These are phyloP conservation scores for Amphipoea lucens DNA, from an alignment of 2,888 invertebrate genomes.

Conservation along the genomic window DNA sequence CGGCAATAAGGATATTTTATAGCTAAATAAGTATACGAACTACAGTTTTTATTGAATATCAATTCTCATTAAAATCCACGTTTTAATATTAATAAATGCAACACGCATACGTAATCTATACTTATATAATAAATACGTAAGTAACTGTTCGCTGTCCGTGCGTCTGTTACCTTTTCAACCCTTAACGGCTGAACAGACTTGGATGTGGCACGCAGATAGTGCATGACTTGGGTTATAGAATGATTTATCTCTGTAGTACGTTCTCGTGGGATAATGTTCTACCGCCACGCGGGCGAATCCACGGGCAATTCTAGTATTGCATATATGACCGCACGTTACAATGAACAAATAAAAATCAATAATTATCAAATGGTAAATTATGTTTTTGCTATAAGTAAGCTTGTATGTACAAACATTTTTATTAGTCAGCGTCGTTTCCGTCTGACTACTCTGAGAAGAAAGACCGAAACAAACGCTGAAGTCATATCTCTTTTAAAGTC, in stretches of 20 bases:
- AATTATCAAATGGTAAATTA: no score
- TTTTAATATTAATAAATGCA: no score
- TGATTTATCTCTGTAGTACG: neutral
- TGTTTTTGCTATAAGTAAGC: no score
- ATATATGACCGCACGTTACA: no score
- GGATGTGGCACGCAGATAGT: neutral
- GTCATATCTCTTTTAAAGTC: no score
- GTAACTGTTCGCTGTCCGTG: neutral
- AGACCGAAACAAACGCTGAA: no score
- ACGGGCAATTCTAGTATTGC: no score
- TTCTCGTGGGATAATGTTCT: neutral
- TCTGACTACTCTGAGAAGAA: no score
- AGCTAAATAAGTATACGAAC: constrained; percentile 19
- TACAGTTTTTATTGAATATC: constrained; percentile 35
- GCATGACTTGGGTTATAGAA: neutral
- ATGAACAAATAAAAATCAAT: no score
- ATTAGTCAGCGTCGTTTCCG: no score
- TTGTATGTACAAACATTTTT: no score
- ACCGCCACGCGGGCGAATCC: no score
- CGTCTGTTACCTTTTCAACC: neutral
- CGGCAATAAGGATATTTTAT: constrained; percentile 30
- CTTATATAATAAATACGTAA: neutral
- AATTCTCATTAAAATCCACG: constrained; percentile 21
- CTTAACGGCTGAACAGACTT: neutral
- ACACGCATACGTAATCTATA: neutral